These are phyloP conservation scores for Trematomus loennbergii DNA, from an alignment of 2,113 vertebrate species.

Conservation along the genomic window DNA sequence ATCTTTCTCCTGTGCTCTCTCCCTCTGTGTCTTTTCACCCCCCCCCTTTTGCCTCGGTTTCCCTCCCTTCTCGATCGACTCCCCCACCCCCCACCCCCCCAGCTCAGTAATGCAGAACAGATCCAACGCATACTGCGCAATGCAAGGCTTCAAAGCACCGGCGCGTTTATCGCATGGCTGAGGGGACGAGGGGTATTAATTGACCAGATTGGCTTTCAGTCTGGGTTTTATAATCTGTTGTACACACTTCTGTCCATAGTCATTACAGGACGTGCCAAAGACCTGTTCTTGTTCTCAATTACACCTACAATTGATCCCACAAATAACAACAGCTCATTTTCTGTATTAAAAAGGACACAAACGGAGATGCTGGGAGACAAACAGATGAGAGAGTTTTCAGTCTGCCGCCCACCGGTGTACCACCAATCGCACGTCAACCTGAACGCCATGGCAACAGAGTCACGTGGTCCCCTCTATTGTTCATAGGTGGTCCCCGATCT, in stretches of 20 bases:
- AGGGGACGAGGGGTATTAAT: constrained; percentile 31
- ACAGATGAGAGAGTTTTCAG: constrained; percentile 36
- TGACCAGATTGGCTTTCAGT: background rate
- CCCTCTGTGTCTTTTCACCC: constrained; percentile 1
- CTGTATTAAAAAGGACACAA: constrained; percentile 1
- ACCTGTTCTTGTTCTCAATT: background rate
- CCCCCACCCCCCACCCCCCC: background rate
- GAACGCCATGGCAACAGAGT: constrained; percentile 81
- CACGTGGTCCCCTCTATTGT: constrained; percentile 60
- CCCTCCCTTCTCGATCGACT: constrained; percentile 24
- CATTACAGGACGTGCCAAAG: background rate
- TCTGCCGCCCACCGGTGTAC: constrained; percentile 56
- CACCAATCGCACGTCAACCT: constrained; percentile 72
- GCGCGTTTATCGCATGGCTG: constrained; percentile 34
- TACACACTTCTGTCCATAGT: background rate
- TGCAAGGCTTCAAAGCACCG: constrained; percentile 53
- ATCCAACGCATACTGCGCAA: constrained; percentile 64
- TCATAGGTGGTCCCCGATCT: constrained; percentile 67
- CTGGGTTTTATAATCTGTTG: background rate
- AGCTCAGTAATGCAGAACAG: constrained; percentile 74
- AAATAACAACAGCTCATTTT: background rate
- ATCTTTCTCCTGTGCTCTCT: constrained; percentile 30
- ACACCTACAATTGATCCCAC: background rate
- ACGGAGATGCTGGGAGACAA: background rate
- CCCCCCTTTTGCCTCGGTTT: background rate